Percentiles rank a stretch among this genome's conserved stretches.
phyloP scores from a whole-genome alignment of 2,888 invertebrate species.

The Drosophila ezoana region DNA sequence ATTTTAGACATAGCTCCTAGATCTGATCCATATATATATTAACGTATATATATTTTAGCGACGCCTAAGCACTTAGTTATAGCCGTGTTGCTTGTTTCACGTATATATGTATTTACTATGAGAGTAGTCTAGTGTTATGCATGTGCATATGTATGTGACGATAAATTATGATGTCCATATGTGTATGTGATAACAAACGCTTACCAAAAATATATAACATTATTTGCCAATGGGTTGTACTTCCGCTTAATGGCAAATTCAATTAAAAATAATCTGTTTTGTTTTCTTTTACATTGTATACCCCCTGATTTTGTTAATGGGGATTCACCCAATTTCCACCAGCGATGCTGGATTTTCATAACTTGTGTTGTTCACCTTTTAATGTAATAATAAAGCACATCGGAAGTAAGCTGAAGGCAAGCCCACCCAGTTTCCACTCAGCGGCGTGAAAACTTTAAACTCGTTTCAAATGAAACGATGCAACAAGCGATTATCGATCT shows the following conservation, averaged over 20 bases:
- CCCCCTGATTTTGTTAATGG: too few species aligned
- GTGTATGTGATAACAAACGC: constrained; percentile 29
- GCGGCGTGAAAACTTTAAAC: too few species aligned
- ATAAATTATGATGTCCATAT: neutral
- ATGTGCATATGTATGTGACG: constrained; percentile 5
- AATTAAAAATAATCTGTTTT: constrained; percentile 8
- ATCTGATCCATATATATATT: constrained; percentile 7
- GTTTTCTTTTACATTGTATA: neutral
- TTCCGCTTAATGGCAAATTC: constrained; percentile 22
- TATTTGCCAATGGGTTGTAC: constrained; percentile 32
- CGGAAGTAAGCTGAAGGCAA: too few species aligned
- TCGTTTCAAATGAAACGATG: too few species aligned
- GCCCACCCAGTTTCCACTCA: too few species aligned
- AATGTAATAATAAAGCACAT: too few species aligned
- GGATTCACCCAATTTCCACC: too few species aligned
- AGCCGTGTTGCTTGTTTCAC: constrained; percentile 52
- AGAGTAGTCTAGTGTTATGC: constrained; percentile 18
- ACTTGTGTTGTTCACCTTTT: too few species aligned
- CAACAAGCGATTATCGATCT: too few species aligned
- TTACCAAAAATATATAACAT: constrained; percentile 55
- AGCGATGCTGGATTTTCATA: too few species aligned
- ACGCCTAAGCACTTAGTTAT: constrained; percentile 20
- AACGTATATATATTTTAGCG: neutral
- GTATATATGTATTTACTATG: constrained; percentile 18
- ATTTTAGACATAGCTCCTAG: constrained; percentile 12